Evolutionary conservation across 2,888 invertebrate species (phyloP), one percentile per base, ranked within the genome.

Genomic region (Trypoxylon attenuatum): DNA sequence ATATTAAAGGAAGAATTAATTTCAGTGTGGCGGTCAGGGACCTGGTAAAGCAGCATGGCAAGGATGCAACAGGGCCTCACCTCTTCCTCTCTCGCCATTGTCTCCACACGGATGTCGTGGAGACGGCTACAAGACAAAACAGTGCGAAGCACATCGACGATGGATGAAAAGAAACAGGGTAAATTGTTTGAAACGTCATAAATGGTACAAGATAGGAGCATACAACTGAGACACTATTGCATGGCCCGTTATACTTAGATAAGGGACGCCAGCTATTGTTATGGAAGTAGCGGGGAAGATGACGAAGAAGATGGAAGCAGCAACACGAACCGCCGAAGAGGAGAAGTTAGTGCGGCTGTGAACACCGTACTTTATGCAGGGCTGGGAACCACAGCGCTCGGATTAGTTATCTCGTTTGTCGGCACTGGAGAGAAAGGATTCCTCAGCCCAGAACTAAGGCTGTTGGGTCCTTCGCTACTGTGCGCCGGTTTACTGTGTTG

Each of bases 151-250:
- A 43, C 91, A 91, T 83, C 91, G 92, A 77, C 90, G 93, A 89
- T 95, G 95, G 95, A 94, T 94, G 90, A 93, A 94, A 88, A 91
- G 93, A 88, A 95, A 95, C 90, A 91, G 94, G 91, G 95, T 95
- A 90, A 89, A 13, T 33, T 33, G n/a, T n/a, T n/a, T n/a, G n/a
- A n/a, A n/a, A n/a, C n/a, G n/a, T n/a, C n/a, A 33, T 33, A 39
- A 50, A 6, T 5, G 18, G 21, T 5, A 6, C 3, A 21, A 4
- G 4, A 25, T 27, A 25, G 5, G 5, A 1, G 15, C 16, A 25
- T 25, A 13, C 5, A 23, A 5, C 13, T 46, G 4, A 46, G 13
- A 23, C n/a, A n/a, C 2, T 25, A 46, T 16, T n/a, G 13, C 13
- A 19, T 8, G 15, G n/a, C 0, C 16, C 18, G n/a, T 29, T 19